phyloP scores from a whole-genome alignment of 2,113 vertebrate species.

The Coryphaenoides rupestris region DNA sequence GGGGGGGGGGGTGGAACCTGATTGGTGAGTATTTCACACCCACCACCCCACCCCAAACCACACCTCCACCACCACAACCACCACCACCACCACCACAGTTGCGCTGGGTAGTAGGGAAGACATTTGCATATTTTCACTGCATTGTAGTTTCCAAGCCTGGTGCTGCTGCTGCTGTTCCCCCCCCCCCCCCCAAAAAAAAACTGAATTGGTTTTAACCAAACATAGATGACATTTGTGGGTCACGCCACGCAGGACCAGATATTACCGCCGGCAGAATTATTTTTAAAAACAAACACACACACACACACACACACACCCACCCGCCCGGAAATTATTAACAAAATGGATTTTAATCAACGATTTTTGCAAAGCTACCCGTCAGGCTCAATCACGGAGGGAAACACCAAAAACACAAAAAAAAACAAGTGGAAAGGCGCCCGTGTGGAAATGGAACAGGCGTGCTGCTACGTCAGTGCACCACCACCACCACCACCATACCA shows the following conservation, averaged over 20 bases:
- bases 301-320: too few relatives aligned
- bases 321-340: background rate
- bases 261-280: background rate
- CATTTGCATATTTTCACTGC: slow-evolving; percentile 46
- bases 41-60: background rate
- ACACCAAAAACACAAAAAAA: background rate
- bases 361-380: background rate
- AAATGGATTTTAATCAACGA: background rate
- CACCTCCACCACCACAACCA: background rate
- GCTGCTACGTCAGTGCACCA: slow-evolving; percentile 7
- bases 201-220: slow-evolving; percentile 4
- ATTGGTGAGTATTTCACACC: slow-evolving; percentile 56
- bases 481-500: too few relatives aligned
- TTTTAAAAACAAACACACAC: background rate
- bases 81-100: background rate
- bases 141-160: slow-evolving; percentile 16
- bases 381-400: too few relatives aligned
- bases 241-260: background rate
- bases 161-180: too few relatives aligned
- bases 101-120: background rate
- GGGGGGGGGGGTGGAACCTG: slow-evolving; percentile 26
- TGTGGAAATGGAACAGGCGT: slow-evolving; percentile 18
- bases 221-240: background rate
- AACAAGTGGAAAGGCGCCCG: background rate
- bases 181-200: background rate